Evolutionary conservation across 2,888 invertebrate species (phyloP).

Genomic region (Octonoba sinensis): DNA sequence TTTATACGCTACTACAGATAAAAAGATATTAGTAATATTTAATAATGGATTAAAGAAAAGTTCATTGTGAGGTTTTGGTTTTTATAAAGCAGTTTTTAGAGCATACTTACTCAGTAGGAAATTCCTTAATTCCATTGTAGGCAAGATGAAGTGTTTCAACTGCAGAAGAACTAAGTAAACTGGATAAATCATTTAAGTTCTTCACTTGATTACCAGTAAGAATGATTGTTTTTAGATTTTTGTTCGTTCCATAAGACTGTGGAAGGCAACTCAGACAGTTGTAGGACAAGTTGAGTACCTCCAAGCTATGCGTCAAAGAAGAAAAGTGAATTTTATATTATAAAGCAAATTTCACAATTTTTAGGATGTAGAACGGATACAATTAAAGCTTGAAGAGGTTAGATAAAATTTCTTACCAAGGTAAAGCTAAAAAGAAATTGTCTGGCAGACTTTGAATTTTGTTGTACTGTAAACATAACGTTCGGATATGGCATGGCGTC

Average conservation of each 20-base stretch:
- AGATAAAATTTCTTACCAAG: slow-evolving; percentile 34
- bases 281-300: slow-evolving; percentile 53
- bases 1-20: no score
- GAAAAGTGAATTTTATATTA: neutral
- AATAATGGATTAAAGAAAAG: no score
- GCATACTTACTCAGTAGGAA: slow-evolving; percentile 38
- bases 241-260: slow-evolving; percentile 10
- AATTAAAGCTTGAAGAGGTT: no score
- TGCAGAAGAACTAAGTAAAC: slow-evolving; percentile 15
- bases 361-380: no score
- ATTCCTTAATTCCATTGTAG: slow-evolving; percentile 29
- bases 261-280: slow-evolving; percentile 45
- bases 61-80: no score
- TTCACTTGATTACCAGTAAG: slow-evolving; percentile 41
- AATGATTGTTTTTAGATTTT: slow-evolving; percentile 23
- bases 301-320: slow-evolving; percentile 23
- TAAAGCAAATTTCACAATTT: neutral
- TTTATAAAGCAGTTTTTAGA: no score
- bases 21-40: no score
- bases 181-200: slow-evolving; percentile 23
- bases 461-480: slow-evolving; percentile 48
- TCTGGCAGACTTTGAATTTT: slow-evolving; percentile 40
- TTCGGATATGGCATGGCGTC: slow-evolving; percentile 22
- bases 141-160: slow-evolving; percentile 44
- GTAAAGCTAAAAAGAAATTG: slow-evolving; percentile 43